These are phyloP conservation scores for Cetonia aurata DNA, from an alignment of 2,888 invertebrate species.

Conservation along the genomic window DNA sequence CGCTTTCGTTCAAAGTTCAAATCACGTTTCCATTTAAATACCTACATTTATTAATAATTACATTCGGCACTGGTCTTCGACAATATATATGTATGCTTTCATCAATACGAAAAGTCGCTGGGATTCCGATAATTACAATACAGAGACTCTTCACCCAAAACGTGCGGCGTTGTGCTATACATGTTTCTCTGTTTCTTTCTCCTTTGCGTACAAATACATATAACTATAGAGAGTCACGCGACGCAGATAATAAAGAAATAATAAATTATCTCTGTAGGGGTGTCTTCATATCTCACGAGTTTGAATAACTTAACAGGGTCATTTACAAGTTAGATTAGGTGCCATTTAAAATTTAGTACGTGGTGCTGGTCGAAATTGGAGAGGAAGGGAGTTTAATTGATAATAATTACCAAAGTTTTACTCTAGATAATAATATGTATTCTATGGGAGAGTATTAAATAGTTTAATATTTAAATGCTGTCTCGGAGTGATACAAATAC, in stretches of 20 bases:
- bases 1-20: slow-evolving; percentile 2
- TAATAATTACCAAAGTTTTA: slow-evolving; percentile 57
- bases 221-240: slow-evolving; percentile 55
- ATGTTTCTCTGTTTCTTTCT: background rate
- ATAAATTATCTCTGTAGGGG: slow-evolving; percentile 60
- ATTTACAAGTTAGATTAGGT: slow-evolving; percentile 62
- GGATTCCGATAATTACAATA: slow-evolving; percentile 58
- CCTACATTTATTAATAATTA: slow-evolving; percentile 47
- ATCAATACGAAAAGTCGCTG: slow-evolving; percentile 58
- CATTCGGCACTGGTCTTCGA: slow-evolving; percentile 41
- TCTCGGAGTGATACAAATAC: background rate
- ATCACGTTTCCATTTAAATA: slow-evolving; percentile 31
- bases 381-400: slow-evolving; percentile 57
- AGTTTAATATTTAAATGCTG: slow-evolving; percentile 25
- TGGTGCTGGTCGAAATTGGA: background rate
- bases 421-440: slow-evolving; percentile 36
- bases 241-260: slow-evolving; percentile 56
- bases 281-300: slow-evolving; percentile 56
- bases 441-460: slow-evolving; percentile 31
- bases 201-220: slow-evolving; percentile 39
- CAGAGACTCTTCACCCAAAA: slow-evolving; percentile 55
- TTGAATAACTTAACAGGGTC: slow-evolving; percentile 59
- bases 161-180: background rate
- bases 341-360: slow-evolving; percentile 56
- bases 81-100: slow-evolving; percentile 48